A percentile compares a stretch with the other conserved stretches of the same genome.
Conservation (phyloP, 2,888 invertebrate species). For the Aphodius granarius region DNA sequence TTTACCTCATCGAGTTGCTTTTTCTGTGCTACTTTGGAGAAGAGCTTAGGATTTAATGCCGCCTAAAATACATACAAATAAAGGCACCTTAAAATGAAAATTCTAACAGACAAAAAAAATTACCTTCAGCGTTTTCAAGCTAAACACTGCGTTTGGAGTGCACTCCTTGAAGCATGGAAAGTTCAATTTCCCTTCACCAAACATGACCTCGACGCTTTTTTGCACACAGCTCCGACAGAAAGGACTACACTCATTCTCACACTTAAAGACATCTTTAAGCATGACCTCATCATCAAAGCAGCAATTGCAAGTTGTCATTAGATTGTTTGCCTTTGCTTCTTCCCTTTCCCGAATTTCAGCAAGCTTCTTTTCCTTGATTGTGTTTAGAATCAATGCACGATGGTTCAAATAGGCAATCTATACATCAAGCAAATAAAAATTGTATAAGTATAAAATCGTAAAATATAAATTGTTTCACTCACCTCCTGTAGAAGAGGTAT, state of each 20-base stretch:
- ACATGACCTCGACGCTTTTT: conserved; percentile 48
- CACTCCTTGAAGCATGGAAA: conserved; percentile 56
- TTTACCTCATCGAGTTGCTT: conserved; percentile 58
- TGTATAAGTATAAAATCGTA: not conserved
- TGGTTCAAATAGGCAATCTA: conserved; percentile 46
- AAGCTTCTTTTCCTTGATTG: conserved; percentile 36
- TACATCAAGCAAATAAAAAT: conserved; percentile 23
- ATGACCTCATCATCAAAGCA: conserved; percentile 60
- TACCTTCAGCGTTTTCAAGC: conserved; percentile 46
- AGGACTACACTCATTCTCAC: conserved; percentile 50
- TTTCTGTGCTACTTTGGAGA: conserved; percentile 55
- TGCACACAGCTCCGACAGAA: conserved; percentile 50
- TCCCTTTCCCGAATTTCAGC: conserved; percentile 33
- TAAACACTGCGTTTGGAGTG: conserved; percentile 46
- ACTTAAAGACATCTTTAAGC: conserved; percentile 49
- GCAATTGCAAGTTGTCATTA: conserved; percentile 57
- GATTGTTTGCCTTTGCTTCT: conserved; percentile 47
- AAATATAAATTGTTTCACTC: conserved; percentile 22
- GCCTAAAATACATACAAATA: conserved; percentile 40
- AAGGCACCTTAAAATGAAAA: not conserved
- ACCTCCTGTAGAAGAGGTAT: conserved; percentile 49
- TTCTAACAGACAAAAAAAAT: conserved; percentile 9
- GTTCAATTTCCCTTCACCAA: conserved; percentile 50
- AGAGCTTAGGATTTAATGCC: conserved; percentile 52
- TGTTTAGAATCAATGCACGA: conserved; percentile 41